phyloP scores from a whole-genome alignment of 2,113 vertebrate genomes.

The Recurvirostra avosetta region DNA sequence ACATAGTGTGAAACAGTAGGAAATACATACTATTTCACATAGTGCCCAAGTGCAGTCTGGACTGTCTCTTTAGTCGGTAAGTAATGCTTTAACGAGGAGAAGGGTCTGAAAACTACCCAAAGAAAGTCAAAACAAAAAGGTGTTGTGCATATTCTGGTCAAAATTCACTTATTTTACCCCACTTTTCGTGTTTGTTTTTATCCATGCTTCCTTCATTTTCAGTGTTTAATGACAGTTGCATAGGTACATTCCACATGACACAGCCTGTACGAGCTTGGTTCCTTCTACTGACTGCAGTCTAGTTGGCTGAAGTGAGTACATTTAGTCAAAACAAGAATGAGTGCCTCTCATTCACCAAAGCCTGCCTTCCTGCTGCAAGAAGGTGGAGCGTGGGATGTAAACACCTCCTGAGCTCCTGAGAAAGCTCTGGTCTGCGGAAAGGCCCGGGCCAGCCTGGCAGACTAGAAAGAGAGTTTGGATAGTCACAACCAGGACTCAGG shows the following conservation, averaged over 20 bases:
- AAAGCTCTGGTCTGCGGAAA: neutral
- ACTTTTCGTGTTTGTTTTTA: neutral
- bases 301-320: neutral
- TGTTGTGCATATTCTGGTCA: neutral
- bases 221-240: neutral
- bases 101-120: neutral
- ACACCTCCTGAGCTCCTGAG: neutral
- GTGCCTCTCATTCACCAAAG: fast-evolving
- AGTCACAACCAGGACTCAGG: neutral
- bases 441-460: neutral
- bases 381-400: neutral
- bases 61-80: neutral
- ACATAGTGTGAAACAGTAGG: neutral
- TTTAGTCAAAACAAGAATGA: neutral
- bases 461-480: neutral
- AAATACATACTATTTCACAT: neutral
- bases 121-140: neutral
- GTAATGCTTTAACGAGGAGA: neutral
- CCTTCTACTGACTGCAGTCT: neutral
- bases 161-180: neutral
- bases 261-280: fast-evolving
- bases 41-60: neutral
- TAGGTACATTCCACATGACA: neutral
- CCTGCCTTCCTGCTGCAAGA: fast-evolving
- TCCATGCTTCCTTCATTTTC: neutral